Base-by-base conservation (phyloP, 37 sponge, comb jelly and placozoan species). In the Aplysina aerophoba region DNA sequence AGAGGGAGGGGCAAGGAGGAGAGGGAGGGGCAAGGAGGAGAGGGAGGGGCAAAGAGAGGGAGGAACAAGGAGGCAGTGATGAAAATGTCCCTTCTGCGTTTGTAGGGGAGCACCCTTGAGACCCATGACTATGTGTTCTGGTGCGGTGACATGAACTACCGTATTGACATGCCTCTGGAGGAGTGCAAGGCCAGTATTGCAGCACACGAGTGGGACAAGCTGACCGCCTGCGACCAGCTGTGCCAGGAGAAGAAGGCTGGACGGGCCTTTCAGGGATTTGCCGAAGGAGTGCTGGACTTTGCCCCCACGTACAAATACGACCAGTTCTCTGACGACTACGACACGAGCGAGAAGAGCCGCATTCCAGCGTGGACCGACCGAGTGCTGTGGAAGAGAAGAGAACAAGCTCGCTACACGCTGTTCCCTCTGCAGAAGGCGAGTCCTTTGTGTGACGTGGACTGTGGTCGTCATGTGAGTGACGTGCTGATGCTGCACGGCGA, bases 231-330 rank as follows among this genome's bases (percentile, higher is more conserved):
- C 15, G 98, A 98, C 67, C 98, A 98, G 83, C 91, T 98, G 15
- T 79, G 38, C 35, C 85, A 89, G 60, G 91, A 93, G 88, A 93
- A 87, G 83, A 90, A 94, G 28, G 64, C 79, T 21, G 85, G 73
- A 55, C 90, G 87, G 81, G 94, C 92, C 11, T 99, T 97, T 61
- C 84, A 91, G 82, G 97, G 97, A 16, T 99, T 87, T 72, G 57
- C 85, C 63, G 99, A 99, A 75, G 99, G 99, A 22, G 84, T 73
- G 0, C 64, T 95, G 40, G 83, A 73, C 55, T 99, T 99, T 90
- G 91, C 94, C n/a, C 99, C 99, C 25, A 99, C 99, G 50, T 99
- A 95, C 91, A 99, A 99, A 68, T 99, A 99, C 81, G 99, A 99
- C 71, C 73, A 91, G 68, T 95, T 97, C 81, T 95, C 97, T 19